Base-by-base conservation (phyloP, 2,888 invertebrate genomes). In the Drosophila mulleri region DNA sequence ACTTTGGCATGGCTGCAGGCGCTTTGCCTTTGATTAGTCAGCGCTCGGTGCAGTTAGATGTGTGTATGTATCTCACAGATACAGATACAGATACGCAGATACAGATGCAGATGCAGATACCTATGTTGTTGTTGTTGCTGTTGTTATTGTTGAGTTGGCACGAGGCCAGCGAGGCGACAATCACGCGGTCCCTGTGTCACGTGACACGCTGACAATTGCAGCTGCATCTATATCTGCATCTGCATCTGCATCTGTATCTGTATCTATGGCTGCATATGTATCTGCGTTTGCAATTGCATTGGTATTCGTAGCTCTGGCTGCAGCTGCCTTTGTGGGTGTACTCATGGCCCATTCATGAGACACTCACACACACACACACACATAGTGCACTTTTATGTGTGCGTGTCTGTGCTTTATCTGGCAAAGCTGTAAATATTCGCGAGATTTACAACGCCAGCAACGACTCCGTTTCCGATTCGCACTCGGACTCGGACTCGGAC, bases 341-440 rank as follows among this genome's bases (percentile, higher is more conserved):
- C 29, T 47, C 61, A 47, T 35, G 61, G 64, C 63, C 37, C 70
- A 68, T 76, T 74, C 67, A 69, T 64, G 76, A 59, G 58, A 82
- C 42, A 54, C 60, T 32, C 61, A 47, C 59, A 50, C 60, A 64
- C 61, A 45, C 45, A 23, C 45, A 3, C 20, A 44, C 44, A 44
- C 18, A 42, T 16, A 39, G 7, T 39, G 37, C 37, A 39, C 37
- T 39, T 39, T 16, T 8, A 8, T n/a, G n/a, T 41, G n/a, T 39
- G 7, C n/a, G 39, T 39, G 39, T 39, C 2, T 16, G 41, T 41
- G 18, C 44, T 12, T 89, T 89, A 90, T 89, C 89, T 86, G 82
- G 75, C 76, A 77, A 89, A 82, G 89, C 91, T 90, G 91, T 91
- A 91, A 91, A 91, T 91, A 90, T 91, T 82, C 89, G 91, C 90